Evolutionary conservation across 2,888 invertebrate genomes (phyloP).

Genomic region (Tetheella fluctuosa): DNA sequence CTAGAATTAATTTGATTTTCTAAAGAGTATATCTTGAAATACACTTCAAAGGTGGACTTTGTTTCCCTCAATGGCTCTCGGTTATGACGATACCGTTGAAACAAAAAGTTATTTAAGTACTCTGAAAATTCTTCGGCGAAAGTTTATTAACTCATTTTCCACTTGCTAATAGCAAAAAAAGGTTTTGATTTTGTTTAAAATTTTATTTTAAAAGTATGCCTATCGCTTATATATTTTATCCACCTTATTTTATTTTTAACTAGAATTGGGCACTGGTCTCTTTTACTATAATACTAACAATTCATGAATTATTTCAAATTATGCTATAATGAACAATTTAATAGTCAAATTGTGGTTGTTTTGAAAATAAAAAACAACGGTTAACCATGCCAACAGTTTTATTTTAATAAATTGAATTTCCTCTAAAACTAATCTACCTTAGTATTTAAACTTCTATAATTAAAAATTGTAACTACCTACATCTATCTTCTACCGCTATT

Average conservation of each 20-base stretch:
- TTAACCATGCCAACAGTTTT: constrained; percentile 61
- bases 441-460: constrained; percentile 41
- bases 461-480: constrained; percentile 46
- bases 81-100: constrained; percentile 46
- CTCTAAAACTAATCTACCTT: constrained; percentile 43
- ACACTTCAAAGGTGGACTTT: constrained; percentile 41
- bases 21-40: constrained; percentile 35
- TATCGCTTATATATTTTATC: too few relatives aligned
- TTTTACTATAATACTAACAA: too few relatives aligned
- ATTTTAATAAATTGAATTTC: constrained; percentile 44
- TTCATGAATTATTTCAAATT: too few relatives aligned
- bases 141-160: constrained; percentile 43
- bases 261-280: too few relatives aligned
- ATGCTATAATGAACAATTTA: too few relatives aligned
- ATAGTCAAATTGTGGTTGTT: constrained; percentile 18
- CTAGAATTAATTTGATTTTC: constrained; percentile 30
- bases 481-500: constrained; percentile 30
- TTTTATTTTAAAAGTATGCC: too few relatives aligned
- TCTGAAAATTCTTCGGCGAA: constrained; percentile 37
- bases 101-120: constrained; percentile 36
- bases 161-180: constrained; percentile 15
- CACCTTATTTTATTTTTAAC: too few relatives aligned
- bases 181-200: too few relatives aligned
- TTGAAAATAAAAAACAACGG: constrained; percentile 40
- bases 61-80: constrained; percentile 45